Base-by-base conservation (phyloP, 2,888 invertebrate genomes). In the Panopea generosa region DNA sequence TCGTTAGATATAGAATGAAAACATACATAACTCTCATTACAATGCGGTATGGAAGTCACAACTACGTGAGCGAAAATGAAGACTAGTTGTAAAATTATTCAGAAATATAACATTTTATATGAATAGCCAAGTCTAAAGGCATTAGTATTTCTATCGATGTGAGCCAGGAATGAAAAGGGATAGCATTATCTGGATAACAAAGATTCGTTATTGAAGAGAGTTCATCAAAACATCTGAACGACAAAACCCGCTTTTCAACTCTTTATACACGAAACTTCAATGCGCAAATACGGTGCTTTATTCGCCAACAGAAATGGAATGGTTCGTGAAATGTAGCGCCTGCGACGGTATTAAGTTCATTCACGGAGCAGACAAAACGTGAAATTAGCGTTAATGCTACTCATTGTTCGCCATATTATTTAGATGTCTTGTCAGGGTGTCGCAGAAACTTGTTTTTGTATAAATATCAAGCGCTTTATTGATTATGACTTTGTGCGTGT, bases 111-210 rank as follows among this genome's bases (percentile, higher is more conserved):
- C 33, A 33, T 33, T 33, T n/a, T 33, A 11, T 33, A 33, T 33
- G 33, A 33, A 33, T 33, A 33, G 33, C 33, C 11, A 33, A 33
- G 4, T 33, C 33, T 33, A 33, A 33, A 33, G 33, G 33, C 33
- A 33, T 33, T 33, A 33, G 33, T 4, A 33, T 52, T 14, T 16
- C 26, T 52, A 18, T 52, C 52, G 24, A 26, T 26, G 16, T 52
- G 52, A 49, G n/a, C 22, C 4, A 52, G 52, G 20, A 52, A 20
- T 52, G 52, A 18, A 52, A 52, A 52, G 22, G 24, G 14, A 52
- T 52, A 4, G 24, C 45, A 68, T 68, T 68, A 53, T 68, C 57
- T 2, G 20, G 52, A 61, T 45, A 53, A 68, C 53, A 68, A 68
- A 59, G 68, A 3, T 45, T 45, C 52, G 60, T 68, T 68, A 68